phyloP scores from a whole-genome alignment of 2,113 vertebrate species.

The Propithecus coquereli region DNA sequence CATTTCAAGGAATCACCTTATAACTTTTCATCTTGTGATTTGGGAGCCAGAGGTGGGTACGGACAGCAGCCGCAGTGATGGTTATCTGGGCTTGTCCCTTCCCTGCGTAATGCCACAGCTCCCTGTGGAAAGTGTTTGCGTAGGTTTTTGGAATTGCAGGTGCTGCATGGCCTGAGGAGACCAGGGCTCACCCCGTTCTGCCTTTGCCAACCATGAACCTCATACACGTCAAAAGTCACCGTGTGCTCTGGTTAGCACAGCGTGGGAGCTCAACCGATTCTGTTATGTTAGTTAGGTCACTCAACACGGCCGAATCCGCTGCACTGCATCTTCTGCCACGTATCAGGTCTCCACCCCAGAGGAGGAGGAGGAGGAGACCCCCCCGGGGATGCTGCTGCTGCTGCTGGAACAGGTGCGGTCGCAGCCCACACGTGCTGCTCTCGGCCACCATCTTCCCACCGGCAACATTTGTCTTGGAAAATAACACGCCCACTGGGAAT shows the following conservation, averaged over 20 bases:
- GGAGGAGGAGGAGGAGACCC: accelerated
- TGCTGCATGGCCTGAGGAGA: not conserved
- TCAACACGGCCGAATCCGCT: accelerated
- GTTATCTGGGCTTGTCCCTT: not conserved
- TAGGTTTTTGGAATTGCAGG: not conserved
- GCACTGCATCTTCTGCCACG: not conserved
- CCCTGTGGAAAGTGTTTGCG: not conserved
- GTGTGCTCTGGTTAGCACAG: accelerated
- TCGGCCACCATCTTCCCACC: slow-evolving; percentile 51
- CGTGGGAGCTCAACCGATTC: not conserved
- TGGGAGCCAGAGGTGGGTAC: not conserved
- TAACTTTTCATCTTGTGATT: not conserved
- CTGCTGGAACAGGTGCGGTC: not conserved
- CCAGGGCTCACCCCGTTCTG: not conserved
- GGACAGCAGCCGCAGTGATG: not conserved
- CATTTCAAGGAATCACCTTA: not conserved
- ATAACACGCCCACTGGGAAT: slow-evolving; percentile 41
- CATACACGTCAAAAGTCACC: accelerated
- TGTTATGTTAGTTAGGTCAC: not conserved
- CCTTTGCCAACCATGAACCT: accelerated
- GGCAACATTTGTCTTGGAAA: slow-evolving; percentile 52
- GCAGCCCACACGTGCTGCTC: not conserved
- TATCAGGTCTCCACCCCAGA: not conserved
- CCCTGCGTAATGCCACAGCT: not conserved
- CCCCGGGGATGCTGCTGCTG: not conserved